A percentile compares a stretch with the other conserved stretches of the same genome.
Conservation (phyloP, 1,140 invertebrate species). For the Chlorops oryzae region DNA sequence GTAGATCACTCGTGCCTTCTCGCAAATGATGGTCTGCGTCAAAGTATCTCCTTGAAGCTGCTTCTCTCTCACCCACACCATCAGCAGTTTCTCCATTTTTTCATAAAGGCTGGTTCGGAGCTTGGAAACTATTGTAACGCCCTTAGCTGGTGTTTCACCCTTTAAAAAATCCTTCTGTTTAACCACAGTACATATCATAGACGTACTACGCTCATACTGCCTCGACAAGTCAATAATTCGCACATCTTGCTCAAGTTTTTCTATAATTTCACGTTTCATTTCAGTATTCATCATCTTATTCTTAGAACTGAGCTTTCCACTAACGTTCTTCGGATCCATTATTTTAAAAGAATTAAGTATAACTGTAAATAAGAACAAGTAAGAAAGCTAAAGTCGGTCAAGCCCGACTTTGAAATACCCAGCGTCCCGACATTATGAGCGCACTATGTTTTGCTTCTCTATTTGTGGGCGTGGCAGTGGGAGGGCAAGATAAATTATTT, state of each 20-base stretch:
- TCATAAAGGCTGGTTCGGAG: slow-evolving; percentile 1
- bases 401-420: no score
- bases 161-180: slow-evolving; percentile 1
- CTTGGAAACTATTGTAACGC: slow-evolving; percentile 6
- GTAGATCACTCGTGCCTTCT: no score
- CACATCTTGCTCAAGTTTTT: neutral
- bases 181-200: neutral
- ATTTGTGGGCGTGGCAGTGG: no score
- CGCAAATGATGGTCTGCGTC: no score
- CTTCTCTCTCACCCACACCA: slow-evolving; percentile 7
- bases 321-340: slow-evolving; percentile 3
- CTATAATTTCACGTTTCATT: slow-evolving; percentile 6
- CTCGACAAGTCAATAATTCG: no score
- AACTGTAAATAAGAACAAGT: neutral
- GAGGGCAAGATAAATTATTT: no score
- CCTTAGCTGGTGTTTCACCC: neutral
- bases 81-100: slow-evolving; percentile 2
- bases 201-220: neutral
- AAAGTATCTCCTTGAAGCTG: slow-evolving; percentile 1
- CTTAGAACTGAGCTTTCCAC: neutral
- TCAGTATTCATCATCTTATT: slow-evolving; percentile 3
- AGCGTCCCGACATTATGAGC: no score
- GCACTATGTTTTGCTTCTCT: no score
- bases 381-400: neutral
- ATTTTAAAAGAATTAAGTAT: neutral